These are phyloP conservation scores for Acronicta alni DNA, from an alignment of 2,888 invertebrate species.

Conservation along the genomic window DNA sequence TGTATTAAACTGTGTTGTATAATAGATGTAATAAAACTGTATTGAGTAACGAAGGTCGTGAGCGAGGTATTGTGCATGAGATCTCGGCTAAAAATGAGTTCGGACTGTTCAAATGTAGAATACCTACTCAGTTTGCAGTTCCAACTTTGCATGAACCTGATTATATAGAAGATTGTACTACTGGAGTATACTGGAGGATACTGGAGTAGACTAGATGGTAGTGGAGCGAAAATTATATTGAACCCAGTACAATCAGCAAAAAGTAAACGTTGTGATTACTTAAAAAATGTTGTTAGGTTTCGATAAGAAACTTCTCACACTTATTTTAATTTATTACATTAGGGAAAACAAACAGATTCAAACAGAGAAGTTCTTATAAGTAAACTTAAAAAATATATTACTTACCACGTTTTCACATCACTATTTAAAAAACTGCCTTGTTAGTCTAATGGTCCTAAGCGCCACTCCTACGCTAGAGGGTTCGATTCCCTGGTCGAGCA, in stretches of 20 bases:
- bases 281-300: too few relatives aligned
- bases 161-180: slow-evolving; percentile 31
- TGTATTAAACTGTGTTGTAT: slow-evolving; percentile 18
- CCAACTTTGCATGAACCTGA: slow-evolving; percentile 33
- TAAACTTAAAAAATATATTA: too few relatives aligned
- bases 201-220: slow-evolving; percentile 9
- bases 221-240: slow-evolving; percentile 36
- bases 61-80: slow-evolving; percentile 25
- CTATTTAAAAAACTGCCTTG: too few relatives aligned
- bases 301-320: too few relatives aligned
- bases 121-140: slow-evolving; percentile 14
- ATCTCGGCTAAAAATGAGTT: slow-evolving; percentile 18
- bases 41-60: slow-evolving; percentile 36
- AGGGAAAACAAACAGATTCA: too few relatives aligned
- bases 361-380: too few relatives aligned
- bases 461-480: too few relatives aligned
- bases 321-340: too few relatives aligned
- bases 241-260: slow-evolving; percentile 20
- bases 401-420: too few relatives aligned
- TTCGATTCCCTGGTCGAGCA: too few relatives aligned
- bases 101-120: slow-evolving; percentile 14
- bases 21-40: slow-evolving; percentile 27
- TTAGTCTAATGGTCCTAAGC: too few relatives aligned
- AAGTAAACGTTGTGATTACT: not conserved
- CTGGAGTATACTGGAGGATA: slow-evolving; percentile 4